phyloP scores from a whole-genome alignment of 2,888 invertebrate species.

The Adela reaumurella region DNA sequence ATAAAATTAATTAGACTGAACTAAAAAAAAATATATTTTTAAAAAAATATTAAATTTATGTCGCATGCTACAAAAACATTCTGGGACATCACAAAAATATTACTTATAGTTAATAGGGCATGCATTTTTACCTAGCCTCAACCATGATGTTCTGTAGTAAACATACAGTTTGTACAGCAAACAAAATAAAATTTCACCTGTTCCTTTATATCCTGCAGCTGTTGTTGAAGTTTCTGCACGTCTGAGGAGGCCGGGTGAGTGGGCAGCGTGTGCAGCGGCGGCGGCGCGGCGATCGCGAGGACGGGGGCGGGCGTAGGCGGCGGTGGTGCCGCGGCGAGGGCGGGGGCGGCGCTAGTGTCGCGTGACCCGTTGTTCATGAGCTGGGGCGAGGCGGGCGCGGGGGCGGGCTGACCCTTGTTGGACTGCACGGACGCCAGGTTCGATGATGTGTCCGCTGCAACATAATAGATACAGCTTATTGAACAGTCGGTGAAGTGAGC shows the following conservation, averaged over 20 bases:
- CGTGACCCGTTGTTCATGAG: conserved; percentile 13
- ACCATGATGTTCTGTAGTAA: too few relatives aligned
- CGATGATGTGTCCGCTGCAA: conserved; percentile 3
- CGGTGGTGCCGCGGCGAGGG: conserved; percentile 34
- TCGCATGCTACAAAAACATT: too few relatives aligned
- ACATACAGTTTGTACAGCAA: too few relatives aligned
- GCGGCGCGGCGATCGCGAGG: conserved; percentile 4
- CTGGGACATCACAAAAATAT: too few relatives aligned
- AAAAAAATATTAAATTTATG: too few relatives aligned
- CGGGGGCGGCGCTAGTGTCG: conserved; percentile 12
- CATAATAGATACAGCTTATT: too few relatives aligned
- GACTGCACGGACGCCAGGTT: conserved; percentile 44
- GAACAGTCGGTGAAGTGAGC: too few relatives aligned
- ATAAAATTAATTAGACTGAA: too few relatives aligned
- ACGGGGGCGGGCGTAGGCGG: conserved; percentile 20
- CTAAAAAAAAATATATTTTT: too few relatives aligned
- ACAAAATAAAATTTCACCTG: conserved; percentile 58
- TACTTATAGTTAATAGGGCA: too few relatives aligned
- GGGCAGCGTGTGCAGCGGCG: conserved; percentile 6
- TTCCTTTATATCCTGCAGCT: conserved; percentile 95
- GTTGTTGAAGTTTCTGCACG: conserved; percentile 88
- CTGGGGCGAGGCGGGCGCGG: conserved; percentile 5
- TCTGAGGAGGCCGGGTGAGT: conserved; percentile 67
- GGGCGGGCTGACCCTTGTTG: conserved; percentile 47
- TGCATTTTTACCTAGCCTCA: too few relatives aligned